Percentiles rank a stretch among this genome's conserved stretches.
Evolutionary conservation across 2,797 vertebrate species (phyloP).

Genomic region (Pachyuromys duprasi): DNA sequence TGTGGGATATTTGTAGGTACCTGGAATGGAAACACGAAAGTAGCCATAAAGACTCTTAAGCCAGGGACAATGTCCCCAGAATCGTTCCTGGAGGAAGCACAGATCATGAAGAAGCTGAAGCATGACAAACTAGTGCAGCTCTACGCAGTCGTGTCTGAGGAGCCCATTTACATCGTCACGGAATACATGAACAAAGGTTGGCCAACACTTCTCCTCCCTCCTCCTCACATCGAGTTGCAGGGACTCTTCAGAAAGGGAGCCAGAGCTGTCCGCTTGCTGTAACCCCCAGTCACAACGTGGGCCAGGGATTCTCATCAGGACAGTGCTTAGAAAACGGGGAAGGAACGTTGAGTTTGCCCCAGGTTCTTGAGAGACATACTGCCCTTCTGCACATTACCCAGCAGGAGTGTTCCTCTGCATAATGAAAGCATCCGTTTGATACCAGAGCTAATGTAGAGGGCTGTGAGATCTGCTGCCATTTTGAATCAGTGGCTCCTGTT

Average conservation of each 20-base stretch:
- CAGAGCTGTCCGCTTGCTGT: not conserved
- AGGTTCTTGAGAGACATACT: not conserved
- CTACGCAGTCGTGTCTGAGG: slow-evolving; percentile 97
- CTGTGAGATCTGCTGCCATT: slow-evolving; percentile 11
- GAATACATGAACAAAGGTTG: slow-evolving; percentile 99
- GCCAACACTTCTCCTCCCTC: not conserved
- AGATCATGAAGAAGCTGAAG: slow-evolving; percentile 99
- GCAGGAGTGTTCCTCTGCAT: slow-evolving; percentile 15
- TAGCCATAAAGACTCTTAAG: slow-evolving; percentile 98
- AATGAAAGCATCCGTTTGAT: slow-evolving; percentile 1
- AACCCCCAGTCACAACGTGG: not conserved
- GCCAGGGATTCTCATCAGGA: not conserved
- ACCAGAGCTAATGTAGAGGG: not conserved
- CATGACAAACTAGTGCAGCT: slow-evolving; percentile 98
- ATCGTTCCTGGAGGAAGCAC: slow-evolving; percentile 98
- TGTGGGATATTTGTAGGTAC: slow-evolving; percentile 91
- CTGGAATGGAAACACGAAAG: slow-evolving; percentile 99
- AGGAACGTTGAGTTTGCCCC: not conserved
- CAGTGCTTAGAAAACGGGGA: slow-evolving; percentile 22
- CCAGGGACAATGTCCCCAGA: slow-evolving; percentile 98
- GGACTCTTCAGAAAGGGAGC: not conserved
- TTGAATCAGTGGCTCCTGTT: not conserved
- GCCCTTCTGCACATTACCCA: not conserved
- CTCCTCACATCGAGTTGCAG: not conserved
- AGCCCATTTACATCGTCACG: slow-evolving; percentile 98